Percentiles rank a stretch among this genome's conserved stretches.
These are phyloP conservation scores for Salvelinus namaycush DNA, from an alignment of 2,113 vertebrate genomes.

Conservation along the genomic window DNA sequence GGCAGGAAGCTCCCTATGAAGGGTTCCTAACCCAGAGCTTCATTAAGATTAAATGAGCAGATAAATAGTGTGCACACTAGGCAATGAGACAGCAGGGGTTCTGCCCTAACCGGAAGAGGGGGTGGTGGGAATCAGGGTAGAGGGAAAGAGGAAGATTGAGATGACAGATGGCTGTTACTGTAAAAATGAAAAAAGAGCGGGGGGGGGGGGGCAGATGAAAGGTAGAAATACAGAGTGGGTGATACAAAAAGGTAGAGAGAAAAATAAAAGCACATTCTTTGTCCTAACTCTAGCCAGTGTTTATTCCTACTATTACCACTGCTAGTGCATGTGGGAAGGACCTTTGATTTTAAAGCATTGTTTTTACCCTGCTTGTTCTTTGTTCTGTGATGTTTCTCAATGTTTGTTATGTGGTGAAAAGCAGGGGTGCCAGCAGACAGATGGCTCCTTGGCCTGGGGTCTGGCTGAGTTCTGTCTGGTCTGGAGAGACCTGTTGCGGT, in stretches of 20 bases:
- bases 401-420: not conserved
- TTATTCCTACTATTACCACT: not conserved
- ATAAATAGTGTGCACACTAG: conserved; percentile 62
- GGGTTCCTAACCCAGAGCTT: conserved; percentile 58
- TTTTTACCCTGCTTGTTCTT: conserved; percentile 8
- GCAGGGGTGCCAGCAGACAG: not conserved
- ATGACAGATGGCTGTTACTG: not conserved
- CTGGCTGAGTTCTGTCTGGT: not conserved
- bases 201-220: not conserved
- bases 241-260: no score
- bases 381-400: not conserved
- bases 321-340: not conserved
- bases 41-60: conserved; percentile 74
- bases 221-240: no score
- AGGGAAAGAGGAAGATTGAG: no score
- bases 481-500: no score
- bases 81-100: conserved; percentile 51
- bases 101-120: conserved; percentile 13
- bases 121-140: not conserved
- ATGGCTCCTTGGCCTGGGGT: not conserved
- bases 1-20: conserved; percentile 66
- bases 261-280: no score
- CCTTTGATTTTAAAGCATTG: not conserved
- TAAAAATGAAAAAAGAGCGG: no score
- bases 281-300: not conserved